These are phyloP conservation scores for Gymnoscopelus microlampas DNA, from an alignment of 2,797 vertebrate species.

Conservation along the genomic window DNA sequence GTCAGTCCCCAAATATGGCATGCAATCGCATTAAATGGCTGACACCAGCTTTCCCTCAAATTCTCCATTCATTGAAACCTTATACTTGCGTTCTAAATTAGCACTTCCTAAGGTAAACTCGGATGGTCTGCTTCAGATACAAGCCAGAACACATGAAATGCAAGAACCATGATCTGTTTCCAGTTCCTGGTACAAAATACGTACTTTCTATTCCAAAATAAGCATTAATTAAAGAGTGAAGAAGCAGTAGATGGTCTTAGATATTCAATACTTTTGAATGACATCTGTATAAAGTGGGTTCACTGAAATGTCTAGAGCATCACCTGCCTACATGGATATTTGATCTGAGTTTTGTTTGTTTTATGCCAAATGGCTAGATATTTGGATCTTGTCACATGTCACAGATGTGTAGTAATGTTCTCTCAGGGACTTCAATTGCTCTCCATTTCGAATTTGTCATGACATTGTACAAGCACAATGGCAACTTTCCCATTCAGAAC, in stretches of 20 bases:
- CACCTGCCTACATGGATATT: conserved; percentile 4
- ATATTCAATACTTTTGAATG: neutral
- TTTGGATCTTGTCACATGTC: conserved; percentile 9
- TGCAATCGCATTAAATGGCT: too few species aligned
- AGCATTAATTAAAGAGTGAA: too few species aligned
- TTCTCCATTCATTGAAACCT: too few species aligned
- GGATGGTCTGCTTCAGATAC: too few species aligned
- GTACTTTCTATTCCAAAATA: too few species aligned
- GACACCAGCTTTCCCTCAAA: too few species aligned
- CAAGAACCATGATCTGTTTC: too few species aligned
- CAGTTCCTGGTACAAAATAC: neutral
- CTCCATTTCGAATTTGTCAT: conserved; percentile 33
- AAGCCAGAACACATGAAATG: too few species aligned
- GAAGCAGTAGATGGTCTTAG: neutral
- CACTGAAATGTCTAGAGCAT: neutral
- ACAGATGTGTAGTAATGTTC: conserved; percentile 38
- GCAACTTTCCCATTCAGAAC: conserved; percentile 10
- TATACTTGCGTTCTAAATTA: too few species aligned
- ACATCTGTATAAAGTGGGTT: neutral
- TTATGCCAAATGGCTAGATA: conserved; percentile 8
- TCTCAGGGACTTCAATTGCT: conserved; percentile 62
- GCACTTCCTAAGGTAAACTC: too few species aligned
- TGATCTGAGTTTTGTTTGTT: conserved; percentile 14
- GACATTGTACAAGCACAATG: conserved; percentile 50
- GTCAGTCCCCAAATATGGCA: too few species aligned